Evolutionary conservation across 2,797 vertebrate genomes (phyloP), one percentile per base, ranked within the genome.

Genomic region (Capromys pilorides): DNA sequence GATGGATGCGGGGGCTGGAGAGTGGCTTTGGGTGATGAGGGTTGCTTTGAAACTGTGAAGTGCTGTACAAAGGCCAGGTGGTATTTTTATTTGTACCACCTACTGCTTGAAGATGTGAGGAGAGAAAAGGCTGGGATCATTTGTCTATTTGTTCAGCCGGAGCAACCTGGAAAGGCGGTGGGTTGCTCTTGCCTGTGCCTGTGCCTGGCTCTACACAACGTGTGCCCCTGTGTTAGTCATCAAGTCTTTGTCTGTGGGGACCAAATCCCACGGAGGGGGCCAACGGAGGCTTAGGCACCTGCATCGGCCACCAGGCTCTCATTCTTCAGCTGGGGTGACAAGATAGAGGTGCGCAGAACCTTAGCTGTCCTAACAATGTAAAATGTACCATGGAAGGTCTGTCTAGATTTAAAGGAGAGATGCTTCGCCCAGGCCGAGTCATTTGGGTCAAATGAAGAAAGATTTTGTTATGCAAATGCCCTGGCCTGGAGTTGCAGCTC

Each of bases 61-160:
- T 18, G 86, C 78, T 75, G 0, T 24, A 54, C 77, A 93, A 84
- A 93, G 57, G 86, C 1, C 28, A 96, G 90, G 86, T 79, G 89
- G 88, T 89, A 11, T 95, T 97, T 94, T 96, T 94, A 69, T 91
- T 85, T 71, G 77, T 36, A 21, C 93, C 95, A 78, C 95, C 87
- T 86, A 90, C 81, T 19, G 95, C 73, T 93, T 61, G 78, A 61
- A 86, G 83, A 94, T 0, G 36, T 57, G n/a, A 67, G 77, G 86
- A 92, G 91, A 94, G 95, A 87, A 88, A 62, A 85, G 93, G 54
- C 80, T 41, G 88, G 71, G n/a, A 24, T 8, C 62, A 86, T 18
- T 54, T 71, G n/a, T 79, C 2, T 84, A 1, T 96, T 92, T 92
- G 88, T 82, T 93, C 88, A 93, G 90, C 91, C 79, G 92, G 69